Evolutionary conservation across 2,888 invertebrate genomes (phyloP), one percentile per base, ranked within the genome.

Genomic region (Ochropleura plecta): DNA sequence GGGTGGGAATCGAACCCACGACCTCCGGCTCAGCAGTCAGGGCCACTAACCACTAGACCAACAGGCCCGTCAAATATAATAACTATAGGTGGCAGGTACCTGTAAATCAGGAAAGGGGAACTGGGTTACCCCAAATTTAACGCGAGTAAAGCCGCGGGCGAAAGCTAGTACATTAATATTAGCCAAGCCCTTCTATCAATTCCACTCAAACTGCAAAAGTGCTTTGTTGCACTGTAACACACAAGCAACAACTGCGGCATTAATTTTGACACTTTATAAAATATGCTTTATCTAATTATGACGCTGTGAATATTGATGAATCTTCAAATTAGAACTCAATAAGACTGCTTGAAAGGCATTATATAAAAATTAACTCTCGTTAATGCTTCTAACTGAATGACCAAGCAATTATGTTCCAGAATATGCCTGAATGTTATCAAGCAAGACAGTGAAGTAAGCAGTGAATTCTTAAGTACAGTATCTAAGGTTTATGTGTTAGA

Each of bases 401-500:
- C 2, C 10, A 71, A 70, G n/a, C 40, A 46, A 78, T 14, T 55
- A 18, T n/a, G 9, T 42, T 57, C 46, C 46, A 48, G 14, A 77
- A 77, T 77, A 78, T 12, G 51, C 5, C 46, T 57, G 18, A 0
- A 71, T 51, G 79, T 82, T 78, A 84, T 80, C 80, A 73, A 76
- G 76, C 76, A 70, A 77, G 74, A 79, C 82, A 86, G 80, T 77
- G 60, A 71, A 71, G 59, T 71, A 68, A 65, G 62, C 64, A 53
- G 51, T 10, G 48, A 79, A 86, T 86, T 84, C 80, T 86, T 86
- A 71, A 86, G 68, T 62, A 20, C 55, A 40, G 57, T 69, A 53
- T 73, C 60, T 73, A 69, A 57, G 55, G 64, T 63, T 77, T 81
- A 65, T 67, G 62, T 77, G 64, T 51, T 76, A 30, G 65, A 80